A percentile compares a stretch with the other conserved stretches of the same genome.
Evolutionary conservation across 2,888 invertebrate species (phyloP).

Genomic region (Cinara cedri): DNA sequence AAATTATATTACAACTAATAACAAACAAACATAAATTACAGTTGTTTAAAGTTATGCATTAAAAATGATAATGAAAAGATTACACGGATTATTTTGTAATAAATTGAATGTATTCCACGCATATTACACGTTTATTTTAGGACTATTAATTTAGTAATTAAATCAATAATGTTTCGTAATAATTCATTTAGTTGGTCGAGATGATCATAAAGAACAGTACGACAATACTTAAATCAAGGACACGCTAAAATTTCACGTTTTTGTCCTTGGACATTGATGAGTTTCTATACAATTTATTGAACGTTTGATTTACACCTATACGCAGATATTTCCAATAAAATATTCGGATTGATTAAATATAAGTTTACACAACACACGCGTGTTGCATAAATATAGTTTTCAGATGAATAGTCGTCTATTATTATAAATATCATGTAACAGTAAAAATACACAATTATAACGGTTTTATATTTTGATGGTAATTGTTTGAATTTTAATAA

Average conservation of each 20-base stretch:
- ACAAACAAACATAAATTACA: too few relatives aligned
- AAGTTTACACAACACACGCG: not conserved
- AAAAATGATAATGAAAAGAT: too few relatives aligned
- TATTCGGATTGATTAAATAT: not conserved
- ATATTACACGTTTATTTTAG: too few relatives aligned
- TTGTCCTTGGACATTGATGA: slow-evolving; percentile 23
- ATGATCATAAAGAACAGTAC: not conserved
- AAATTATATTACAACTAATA: too few relatives aligned
- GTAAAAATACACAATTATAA: too few relatives aligned
- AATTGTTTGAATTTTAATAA: not conserved
- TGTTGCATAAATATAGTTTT: not conserved
- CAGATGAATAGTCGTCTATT: not conserved
- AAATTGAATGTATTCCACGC: too few relatives aligned
- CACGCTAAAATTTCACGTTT: not conserved
- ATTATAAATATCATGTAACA: too few relatives aligned
- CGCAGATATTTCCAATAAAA: not conserved
- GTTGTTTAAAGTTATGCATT: too few relatives aligned
- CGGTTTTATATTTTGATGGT: too few relatives aligned
- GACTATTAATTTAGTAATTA: not conserved
- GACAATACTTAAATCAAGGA: not conserved
- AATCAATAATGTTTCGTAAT: not conserved
- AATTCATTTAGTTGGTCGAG: not conserved
- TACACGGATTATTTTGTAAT: too few relatives aligned
- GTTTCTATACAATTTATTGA: slow-evolving; percentile 11
- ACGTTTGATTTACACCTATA: not conserved